A percentile compares a stretch with the other conserved stretches of the same genome.
Evolutionary conservation across 2,113 vertebrate genomes (phyloP).

Genomic region (Aptenodytes patagonicus): DNA sequence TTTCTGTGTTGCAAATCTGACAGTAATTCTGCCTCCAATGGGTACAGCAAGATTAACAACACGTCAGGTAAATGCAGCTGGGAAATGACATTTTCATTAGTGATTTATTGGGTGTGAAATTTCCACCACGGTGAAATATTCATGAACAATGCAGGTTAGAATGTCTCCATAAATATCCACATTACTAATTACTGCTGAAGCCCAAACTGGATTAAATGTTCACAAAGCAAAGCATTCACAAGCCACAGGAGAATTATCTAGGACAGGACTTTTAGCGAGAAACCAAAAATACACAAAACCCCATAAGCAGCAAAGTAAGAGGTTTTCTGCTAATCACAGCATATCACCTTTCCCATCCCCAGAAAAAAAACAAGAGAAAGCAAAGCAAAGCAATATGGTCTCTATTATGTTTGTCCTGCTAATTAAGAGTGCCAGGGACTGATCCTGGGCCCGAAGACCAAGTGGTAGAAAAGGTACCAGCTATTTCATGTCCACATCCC

Average conservation of each 20-base stretch:
- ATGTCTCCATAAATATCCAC: slow-evolving; percentile 53
- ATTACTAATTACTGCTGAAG: slow-evolving; percentile 66
- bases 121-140: slow-evolving; percentile 67
- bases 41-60: slow-evolving; percentile 74
- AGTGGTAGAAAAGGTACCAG: not conserved
- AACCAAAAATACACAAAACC: slow-evolving; percentile 27
- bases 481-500: fast-evolving
- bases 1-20: slow-evolving; percentile 69
- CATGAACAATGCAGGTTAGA: slow-evolving; percentile 68
- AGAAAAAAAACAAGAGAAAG: not conserved
- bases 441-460: not conserved
- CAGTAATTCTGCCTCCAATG: slow-evolving; percentile 73
- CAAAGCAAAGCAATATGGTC: not conserved
- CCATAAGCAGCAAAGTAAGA: slow-evolving; percentile 38
- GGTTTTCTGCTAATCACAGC: slow-evolving; percentile 1
- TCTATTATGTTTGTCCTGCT: not conserved
- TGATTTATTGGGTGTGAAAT: slow-evolving; percentile 78
- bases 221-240: slow-evolving; percentile 47
- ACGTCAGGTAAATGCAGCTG: slow-evolving; percentile 73
- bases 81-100: slow-evolving; percentile 83
- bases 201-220: slow-evolving; percentile 46
- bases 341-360: not conserved
- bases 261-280: slow-evolving; percentile 31
- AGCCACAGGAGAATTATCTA: slow-evolving; percentile 27
- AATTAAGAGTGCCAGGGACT: not conserved